phyloP scores from a whole-genome alignment of 2,888 invertebrate species.

The Mystacides longicornis region DNA sequence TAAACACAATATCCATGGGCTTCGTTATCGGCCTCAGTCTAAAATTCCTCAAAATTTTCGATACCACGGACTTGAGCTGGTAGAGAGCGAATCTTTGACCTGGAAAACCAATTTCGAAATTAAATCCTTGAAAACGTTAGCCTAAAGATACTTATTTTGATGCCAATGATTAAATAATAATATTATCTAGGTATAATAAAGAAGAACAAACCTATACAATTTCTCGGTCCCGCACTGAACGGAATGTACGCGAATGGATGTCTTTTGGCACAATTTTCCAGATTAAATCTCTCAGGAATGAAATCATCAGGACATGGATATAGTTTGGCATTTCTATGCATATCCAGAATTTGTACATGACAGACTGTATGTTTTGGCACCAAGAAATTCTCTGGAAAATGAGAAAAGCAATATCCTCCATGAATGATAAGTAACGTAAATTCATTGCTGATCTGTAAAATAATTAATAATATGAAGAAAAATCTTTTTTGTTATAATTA shows the following conservation, averaged over 20 bases:
- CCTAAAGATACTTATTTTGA: not conserved
- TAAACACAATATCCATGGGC: constrained; percentile 36
- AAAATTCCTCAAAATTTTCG: constrained; percentile 44
- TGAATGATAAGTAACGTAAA: too few relatives aligned
- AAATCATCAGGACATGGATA: constrained; percentile 44
- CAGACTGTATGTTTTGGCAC: constrained; percentile 29
- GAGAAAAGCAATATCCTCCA: too few relatives aligned
- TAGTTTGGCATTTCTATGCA: constrained; percentile 39
- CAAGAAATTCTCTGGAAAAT: constrained; percentile 30
- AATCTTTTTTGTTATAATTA: too few relatives aligned
- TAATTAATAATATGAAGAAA: too few relatives aligned
- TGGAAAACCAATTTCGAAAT: constrained; percentile 32
- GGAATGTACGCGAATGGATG: constrained; percentile 41
- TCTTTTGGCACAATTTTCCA: constrained; percentile 32
- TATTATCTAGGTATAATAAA: too few relatives aligned
- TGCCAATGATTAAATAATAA: too few relatives aligned
- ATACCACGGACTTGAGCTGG: constrained; percentile 48
- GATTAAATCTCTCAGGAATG: constrained; percentile 44
- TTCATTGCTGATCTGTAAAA: too few relatives aligned
- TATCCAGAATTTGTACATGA: constrained; percentile 32
- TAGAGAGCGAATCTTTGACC: constrained; percentile 53
- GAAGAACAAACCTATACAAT: constrained; percentile 33
- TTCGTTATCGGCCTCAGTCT: constrained; percentile 41
- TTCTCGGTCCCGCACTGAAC: constrained; percentile 29
- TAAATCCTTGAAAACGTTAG: too few relatives aligned